Conservation (phyloP, 2,113 vertebrate species). For the Isichthys henryi region DNA sequence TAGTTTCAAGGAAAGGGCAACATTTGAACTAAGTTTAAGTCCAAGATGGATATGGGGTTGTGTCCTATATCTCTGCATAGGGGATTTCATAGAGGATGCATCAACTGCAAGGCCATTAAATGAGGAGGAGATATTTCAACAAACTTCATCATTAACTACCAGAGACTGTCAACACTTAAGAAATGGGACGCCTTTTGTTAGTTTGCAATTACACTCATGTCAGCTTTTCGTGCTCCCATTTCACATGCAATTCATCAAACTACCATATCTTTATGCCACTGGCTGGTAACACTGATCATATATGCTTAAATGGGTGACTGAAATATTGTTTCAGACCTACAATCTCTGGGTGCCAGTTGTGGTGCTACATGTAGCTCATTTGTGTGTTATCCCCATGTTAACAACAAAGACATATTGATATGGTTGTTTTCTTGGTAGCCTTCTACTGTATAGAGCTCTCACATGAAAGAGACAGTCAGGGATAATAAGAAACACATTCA, state of each 20-base stretch:
- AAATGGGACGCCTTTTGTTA: background rate
- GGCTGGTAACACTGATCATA: background rate
- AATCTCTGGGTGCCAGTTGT: background rate
- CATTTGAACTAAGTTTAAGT: background rate
- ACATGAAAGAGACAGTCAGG: background rate
- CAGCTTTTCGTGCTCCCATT: background rate
- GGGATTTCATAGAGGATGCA: background rate
- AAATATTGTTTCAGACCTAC: background rate
- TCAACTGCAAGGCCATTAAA: background rate
- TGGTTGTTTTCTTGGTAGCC: background rate
- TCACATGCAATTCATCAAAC: background rate
- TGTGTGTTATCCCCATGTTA: background rate
- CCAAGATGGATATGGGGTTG: background rate
- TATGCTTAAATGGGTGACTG: background rate
- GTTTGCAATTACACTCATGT: background rate
- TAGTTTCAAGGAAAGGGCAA: background rate
- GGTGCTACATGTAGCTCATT: too few species aligned
- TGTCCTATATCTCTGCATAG: background rate
- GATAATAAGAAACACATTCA: background rate
- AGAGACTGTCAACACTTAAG: background rate
- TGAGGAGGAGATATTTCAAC: slow-evolving; percentile 3
- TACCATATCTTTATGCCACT: background rate
- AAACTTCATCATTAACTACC: background rate
- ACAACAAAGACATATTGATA: background rate
- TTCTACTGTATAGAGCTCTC: background rate